Percentiles rank a stretch among this genome's conserved stretches.
Conservation (phyloP, 2,113 vertebrate species). For the Parus major region DNA sequence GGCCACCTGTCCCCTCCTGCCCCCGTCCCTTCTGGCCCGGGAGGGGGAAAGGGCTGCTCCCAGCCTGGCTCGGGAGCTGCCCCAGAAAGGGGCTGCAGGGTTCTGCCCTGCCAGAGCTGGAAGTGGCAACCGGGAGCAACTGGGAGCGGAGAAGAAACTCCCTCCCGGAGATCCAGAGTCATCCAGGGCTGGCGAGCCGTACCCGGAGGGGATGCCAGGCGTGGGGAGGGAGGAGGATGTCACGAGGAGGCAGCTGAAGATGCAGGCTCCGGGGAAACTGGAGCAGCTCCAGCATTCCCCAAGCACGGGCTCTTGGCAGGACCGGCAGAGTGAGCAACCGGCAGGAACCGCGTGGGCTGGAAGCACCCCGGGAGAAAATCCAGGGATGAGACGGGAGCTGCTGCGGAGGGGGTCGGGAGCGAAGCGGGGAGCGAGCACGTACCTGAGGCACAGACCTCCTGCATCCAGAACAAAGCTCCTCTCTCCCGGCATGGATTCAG, state of each 20-base stretch:
- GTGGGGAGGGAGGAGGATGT: neutral
- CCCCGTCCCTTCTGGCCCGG: neutral
- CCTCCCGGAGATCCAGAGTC: neutral
- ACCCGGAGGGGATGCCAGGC: neutral
- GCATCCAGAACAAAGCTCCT: neutral
- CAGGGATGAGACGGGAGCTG: neutral
- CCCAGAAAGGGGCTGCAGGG: neutral
- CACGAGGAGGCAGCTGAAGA: constrained; percentile 10
- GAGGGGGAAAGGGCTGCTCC: neutral
- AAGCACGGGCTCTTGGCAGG: neutral
- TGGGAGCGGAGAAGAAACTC: neutral
- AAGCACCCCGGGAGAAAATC: neutral
- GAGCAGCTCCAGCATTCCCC: constrained; percentile 40
- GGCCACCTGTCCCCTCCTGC: neutral
- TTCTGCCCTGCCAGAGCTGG: neutral
- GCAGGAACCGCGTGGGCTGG: neutral
- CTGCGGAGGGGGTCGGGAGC: neutral
- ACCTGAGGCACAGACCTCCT: constrained; percentile 1
- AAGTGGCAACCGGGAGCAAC: neutral
- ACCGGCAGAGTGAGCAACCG: fast-evolving
- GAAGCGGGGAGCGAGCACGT: neutral
- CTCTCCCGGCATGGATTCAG: neutral
- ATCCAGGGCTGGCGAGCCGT: neutral
- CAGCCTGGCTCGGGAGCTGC: neutral
- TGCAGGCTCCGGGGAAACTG: neutral